Conservation (phyloP, 2,113 vertebrate species). For the Garra rufa region DNA sequence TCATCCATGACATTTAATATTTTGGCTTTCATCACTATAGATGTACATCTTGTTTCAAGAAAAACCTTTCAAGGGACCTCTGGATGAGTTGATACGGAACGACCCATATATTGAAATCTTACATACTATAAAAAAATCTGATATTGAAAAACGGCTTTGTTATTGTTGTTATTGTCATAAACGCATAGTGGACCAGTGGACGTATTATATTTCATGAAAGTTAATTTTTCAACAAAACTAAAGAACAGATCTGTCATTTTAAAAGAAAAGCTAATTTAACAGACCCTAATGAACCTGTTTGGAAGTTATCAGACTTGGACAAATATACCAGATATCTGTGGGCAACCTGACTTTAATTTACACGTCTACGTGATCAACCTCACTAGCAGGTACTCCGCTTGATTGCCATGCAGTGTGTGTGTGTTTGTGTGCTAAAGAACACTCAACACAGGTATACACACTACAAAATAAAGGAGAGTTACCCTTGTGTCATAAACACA, state of each 20-base stretch:
- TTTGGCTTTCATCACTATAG: no score
- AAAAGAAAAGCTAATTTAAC: not conserved
- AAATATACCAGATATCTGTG: not conserved
- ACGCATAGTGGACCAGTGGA: not conserved
- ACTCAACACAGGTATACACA: not conserved
- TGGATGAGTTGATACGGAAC: no score
- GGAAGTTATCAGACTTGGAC: not conserved
- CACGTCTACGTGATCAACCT: not conserved
- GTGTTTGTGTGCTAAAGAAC: not conserved
- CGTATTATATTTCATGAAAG: not conserved
- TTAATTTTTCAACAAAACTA: not conserved
- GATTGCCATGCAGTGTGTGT: constrained; percentile 2
- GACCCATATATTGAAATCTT: no score
- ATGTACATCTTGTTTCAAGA: no score
- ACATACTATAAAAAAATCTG: not conserved
- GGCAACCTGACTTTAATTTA: not conserved
- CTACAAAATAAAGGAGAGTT: constrained; percentile 11
- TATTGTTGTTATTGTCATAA: not conserved
- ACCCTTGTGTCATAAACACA: not conserved
- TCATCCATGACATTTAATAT: no score
- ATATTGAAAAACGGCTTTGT: not conserved
- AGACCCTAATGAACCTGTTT: not conserved
- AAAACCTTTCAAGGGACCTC: no score
- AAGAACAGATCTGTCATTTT: not conserved
- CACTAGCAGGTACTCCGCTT: not conserved